phyloP scores from a whole-genome alignment of 2,113 vertebrate species.

The Taurulus bubalis region DNA sequence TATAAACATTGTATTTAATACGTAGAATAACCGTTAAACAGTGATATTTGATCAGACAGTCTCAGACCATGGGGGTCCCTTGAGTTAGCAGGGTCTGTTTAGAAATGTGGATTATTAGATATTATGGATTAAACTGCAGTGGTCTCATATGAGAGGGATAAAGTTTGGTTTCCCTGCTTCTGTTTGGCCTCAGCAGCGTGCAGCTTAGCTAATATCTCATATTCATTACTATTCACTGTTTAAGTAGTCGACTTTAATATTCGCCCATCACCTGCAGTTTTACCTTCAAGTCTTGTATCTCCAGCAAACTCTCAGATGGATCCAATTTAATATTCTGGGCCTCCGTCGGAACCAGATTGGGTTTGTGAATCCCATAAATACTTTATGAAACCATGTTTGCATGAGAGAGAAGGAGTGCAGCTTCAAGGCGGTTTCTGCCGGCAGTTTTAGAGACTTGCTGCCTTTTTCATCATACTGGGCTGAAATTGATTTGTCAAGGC shows the following conservation, averaged over 20 bases:
- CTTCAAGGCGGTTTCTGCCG: constrained; percentile 24
- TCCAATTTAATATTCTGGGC: constrained; percentile 41
- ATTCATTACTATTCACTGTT: neutral
- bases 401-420: constrained; percentile 38
- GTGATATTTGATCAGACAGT: too few species aligned
- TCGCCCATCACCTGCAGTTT: constrained; percentile 6
- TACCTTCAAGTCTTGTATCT: neutral
- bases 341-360: constrained; percentile 40
- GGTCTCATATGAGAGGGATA: too few species aligned
- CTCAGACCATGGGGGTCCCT: neutral
- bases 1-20: too few species aligned
- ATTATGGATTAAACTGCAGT: too few species aligned
- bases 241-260: neutral
- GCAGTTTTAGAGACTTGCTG: constrained; percentile 51
- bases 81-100: neutral
- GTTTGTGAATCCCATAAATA: constrained; percentile 50
- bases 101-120: neutral
- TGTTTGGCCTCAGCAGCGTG: neutral
- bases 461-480: constrained; percentile 61
- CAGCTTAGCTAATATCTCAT: neutral
- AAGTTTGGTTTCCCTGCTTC: neutral
- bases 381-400: constrained; percentile 56
- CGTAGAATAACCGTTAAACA: too few species aligned
- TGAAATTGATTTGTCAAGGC: constrained; percentile 70
- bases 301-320: neutral